Evolutionary conservation across 2,888 invertebrate species (phyloP), one percentile per base, ranked within the genome.

Genomic region (Eulithis prunata): DNA sequence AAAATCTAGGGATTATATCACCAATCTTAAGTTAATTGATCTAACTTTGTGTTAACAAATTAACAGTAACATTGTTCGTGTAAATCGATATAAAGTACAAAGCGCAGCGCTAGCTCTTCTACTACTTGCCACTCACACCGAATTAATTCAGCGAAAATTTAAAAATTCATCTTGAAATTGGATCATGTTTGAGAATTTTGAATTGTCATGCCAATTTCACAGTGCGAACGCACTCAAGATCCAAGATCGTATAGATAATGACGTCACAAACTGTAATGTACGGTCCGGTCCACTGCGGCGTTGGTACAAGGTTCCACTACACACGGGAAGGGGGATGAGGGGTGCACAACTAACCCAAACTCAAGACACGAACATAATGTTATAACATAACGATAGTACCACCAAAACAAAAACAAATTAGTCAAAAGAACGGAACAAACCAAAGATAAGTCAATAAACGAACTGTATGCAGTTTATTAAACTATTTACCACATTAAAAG

Each of bases 331-430:
- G 78, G 60, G 60, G 47, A 65, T 82, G 85, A 77, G 78, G 79
- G 82, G 86, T 86, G 88, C 88, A 83, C 80, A 81, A 85, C 86
- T 81, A 87, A 85, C 84, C 86, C 85, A 85, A 84, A 82, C 79
- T 84, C 81, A 80, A 38, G 81, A 80, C 79, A 79, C 77, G 78
- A 72, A 78, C 75, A 73, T 76, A 77, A 81, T 76, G 79, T 81
- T 79, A 84, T 79, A 80, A 83, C 81, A 82, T 71, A 74, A 73
- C 73, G 71, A 79, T 77, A 72, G 82, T 81, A 82, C 75, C 71
- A 84, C 74, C 68, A 73, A 78, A 70, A 77, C 70, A 79, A 81
- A 74, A 77, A 32, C 72, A 77, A 80, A 83, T 78, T 77, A 82
- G 76, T 75, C 57, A 68, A 78, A 75, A 71, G 71, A 76, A 78